Conservation (phyloP, 2,113 vertebrate genomes). For the Pelecanus crispus region DNA sequence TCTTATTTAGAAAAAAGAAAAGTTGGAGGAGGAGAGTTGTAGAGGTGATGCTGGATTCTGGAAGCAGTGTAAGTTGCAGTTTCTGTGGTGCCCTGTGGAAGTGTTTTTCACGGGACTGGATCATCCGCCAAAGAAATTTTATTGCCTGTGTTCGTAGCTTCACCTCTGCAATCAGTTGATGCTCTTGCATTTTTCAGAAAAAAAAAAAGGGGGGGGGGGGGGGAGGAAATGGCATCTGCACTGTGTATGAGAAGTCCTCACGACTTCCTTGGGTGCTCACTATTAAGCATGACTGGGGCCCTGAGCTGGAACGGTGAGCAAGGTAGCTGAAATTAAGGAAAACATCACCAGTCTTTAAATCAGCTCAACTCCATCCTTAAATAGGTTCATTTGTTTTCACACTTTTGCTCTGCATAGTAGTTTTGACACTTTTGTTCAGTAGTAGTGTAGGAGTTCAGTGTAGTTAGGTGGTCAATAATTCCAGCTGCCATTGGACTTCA, state of each 20-base stretch:
- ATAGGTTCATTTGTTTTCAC: not conserved
- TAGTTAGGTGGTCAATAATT: constrained; percentile 53
- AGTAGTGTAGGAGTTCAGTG: not conserved
- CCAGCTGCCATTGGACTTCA: constrained; percentile 48
- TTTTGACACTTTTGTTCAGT: not conserved
- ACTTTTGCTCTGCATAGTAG: not conserved
- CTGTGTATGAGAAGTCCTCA: not conserved
- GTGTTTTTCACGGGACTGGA: not conserved
- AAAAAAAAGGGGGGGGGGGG: no score
- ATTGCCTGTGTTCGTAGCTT: not conserved
- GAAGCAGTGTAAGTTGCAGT: not conserved
- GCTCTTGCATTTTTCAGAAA: not conserved
- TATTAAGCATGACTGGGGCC: not conserved
- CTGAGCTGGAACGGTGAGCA: not conserved
- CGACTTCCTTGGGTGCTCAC: fast-evolving
- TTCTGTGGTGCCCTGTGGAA: not conserved
- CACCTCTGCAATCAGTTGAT: not conserved
- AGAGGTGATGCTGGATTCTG: not conserved
- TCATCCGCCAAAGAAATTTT: not conserved
- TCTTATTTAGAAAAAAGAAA: not conserved
- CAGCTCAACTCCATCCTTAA: not conserved
- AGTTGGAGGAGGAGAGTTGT: not conserved
- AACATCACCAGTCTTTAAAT: not conserved
- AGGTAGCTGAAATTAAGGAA: not conserved
- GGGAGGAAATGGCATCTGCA: not conserved